Evolutionary conservation across 1,140 invertebrate genomes (phyloP), one percentile per base, ranked within the genome.

Genomic region (Samia ricini): DNA sequence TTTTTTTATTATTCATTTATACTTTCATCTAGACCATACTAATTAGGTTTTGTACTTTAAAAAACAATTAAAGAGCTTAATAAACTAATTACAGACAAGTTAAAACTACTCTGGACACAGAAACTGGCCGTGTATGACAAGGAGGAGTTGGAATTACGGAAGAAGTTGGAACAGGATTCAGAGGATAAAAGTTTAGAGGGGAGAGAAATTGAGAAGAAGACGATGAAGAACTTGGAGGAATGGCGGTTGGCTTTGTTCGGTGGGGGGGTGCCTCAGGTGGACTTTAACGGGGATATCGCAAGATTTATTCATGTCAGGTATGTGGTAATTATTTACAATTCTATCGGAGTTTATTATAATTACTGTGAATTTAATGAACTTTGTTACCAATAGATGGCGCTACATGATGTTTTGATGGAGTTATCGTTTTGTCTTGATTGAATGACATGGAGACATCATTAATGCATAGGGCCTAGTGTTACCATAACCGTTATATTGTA

Each of bases 141-240:
- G 51, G 93, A 93, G 76, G 92, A 93, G 76, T 75, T 70, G 23
- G 85, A 89, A 10, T 74, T 93, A 0, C 78, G 91, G 57, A 84
- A 83, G 0, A 91, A 92, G 79, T 66, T 94, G 15, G 76, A 89
- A 26, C 74, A 84, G 18, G 84, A 71, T 23, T 73, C 61, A 0
- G 60, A 70, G 22, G 36, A 68, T 23, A 10, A 36, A 26, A 29
- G 57, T 19, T 2, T 22, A 62, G 36, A 42, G 52, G 20, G 19
- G 3, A 67, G 66, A 6, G 69, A 69, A 20, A 50, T 60, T 0
- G 72, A 79, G 51, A 60, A 62, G 50, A 60, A 69, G 42, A 68
- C 77, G 18, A 58, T 63, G 8, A 64, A 66, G 1, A 79, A 67
- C 26, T 69, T 85, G 49, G 22, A 55, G 0, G 23, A 72, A 42